Evolutionary conservation across 92 coral and sea anemone species (phyloP), one percentile per base, ranked within the genome.

Genomic region (Meandrina meandrites): DNA sequence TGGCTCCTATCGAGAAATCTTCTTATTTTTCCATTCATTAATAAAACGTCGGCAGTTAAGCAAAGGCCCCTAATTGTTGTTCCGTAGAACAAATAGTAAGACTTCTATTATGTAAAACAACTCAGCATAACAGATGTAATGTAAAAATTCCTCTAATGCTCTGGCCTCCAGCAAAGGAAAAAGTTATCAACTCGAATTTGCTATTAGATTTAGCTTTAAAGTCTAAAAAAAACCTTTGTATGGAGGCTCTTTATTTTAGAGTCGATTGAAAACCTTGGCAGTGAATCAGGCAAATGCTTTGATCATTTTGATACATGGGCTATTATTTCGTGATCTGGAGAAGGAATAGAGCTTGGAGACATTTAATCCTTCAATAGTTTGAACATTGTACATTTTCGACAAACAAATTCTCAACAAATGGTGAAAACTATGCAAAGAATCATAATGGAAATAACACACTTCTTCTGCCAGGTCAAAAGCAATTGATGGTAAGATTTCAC

Each of bases 1-100:
- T 86, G 80, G 85, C 79, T 80, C 89, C 89, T 42, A 86, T 86
- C 32, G 89, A 79, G 89, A 80, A 27, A 79, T 79, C 75, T 40
- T 86, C 84, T 64, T 77, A 64, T 78, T 79, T 69, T 80, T 80
- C 89, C 73, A 86, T 86, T 86, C 85, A 86, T 68, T 73, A 86
- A 86, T 86, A 86, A 86, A 79, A 79, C 80, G 80, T 79, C 89
- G 89, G 89, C 79, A 54, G 79, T 86, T 86, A 79, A 48, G 79
- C 79, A 72, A 78, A 70, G 89, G 57, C 57, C 30, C 50, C 51
- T 51, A 37, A 76, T 76, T 78, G 57, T 57, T 57, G 69, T 78
- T 18, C 19, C 34, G 60, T 42, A 67, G 53, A 34, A 18, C 50
- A 40, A 79, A 77, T 36, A 35, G 51, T 1, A 28, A 58, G 66